Evolutionary conservation across 2,113 vertebrate genomes (phyloP).

Genomic region (Hippocampus abdominalis): DNA sequence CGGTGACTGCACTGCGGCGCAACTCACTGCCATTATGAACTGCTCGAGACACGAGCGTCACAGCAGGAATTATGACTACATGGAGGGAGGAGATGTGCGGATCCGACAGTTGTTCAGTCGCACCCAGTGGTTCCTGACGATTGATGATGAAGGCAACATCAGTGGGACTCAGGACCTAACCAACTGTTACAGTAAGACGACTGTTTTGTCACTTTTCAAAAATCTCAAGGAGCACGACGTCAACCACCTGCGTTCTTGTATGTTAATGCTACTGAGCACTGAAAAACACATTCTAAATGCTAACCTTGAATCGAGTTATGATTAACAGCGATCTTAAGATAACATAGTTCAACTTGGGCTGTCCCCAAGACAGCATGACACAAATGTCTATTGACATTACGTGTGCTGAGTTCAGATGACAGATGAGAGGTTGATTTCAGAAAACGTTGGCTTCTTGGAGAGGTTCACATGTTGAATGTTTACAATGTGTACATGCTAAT

Average conservation of each 20-base stretch:
- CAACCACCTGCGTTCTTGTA: neutral
- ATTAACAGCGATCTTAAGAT: no score
- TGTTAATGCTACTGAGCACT: neutral
- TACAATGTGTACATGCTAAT: neutral
- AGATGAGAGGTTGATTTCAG: neutral
- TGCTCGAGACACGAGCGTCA: slow-evolving; percentile 94
- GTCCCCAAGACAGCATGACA: neutral
- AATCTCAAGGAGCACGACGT: neutral
- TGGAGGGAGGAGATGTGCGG: slow-evolving; percentile 97
- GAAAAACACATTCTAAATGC: neutral
- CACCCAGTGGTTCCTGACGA: slow-evolving; percentile 96
- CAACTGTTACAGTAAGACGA: slow-evolving; percentile 89
- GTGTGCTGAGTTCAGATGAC: neutral
- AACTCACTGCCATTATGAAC: slow-evolving; percentile 92
- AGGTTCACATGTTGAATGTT: neutral
- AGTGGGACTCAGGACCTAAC: slow-evolving; percentile 91
- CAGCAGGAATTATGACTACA: slow-evolving; percentile 97
- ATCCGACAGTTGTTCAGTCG: slow-evolving; percentile 95
- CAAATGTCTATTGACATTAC: neutral
- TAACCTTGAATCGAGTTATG: neutral
- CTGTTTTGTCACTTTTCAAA: neutral
- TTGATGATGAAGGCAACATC: slow-evolving; percentile 91
- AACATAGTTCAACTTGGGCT: neutral
- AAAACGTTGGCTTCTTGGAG: neutral
- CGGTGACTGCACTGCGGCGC: slow-evolving; percentile 92